These are phyloP conservation scores for Hafferia zeledoni DNA, from an alignment of 2,797 vertebrate genomes.

Conservation along the genomic window DNA sequence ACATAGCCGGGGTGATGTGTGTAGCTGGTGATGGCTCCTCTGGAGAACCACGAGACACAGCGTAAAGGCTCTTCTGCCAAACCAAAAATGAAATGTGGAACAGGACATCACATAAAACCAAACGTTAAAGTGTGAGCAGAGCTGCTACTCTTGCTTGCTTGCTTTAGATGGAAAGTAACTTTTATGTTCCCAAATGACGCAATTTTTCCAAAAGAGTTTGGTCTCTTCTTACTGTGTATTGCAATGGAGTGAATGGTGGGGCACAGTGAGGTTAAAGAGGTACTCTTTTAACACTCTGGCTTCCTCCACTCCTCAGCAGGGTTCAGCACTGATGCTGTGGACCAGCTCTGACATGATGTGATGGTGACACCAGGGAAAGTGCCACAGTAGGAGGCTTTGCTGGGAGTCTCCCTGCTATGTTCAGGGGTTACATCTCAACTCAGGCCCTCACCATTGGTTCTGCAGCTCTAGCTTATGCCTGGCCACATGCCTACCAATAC, in stretches of 20 bases:
- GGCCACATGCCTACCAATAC: fast-evolving
- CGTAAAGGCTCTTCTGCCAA: background rate
- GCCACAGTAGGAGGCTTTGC: fast-evolving
- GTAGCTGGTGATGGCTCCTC: background rate
- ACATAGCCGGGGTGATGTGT: too few relatives aligned
- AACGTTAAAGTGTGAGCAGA: background rate
- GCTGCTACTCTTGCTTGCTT: background rate
- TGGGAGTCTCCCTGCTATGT: background rate
- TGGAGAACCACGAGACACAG: background rate
- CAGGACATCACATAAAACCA: fast-evolving
- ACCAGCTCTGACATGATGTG: fast-evolving
- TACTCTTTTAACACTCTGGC: background rate
- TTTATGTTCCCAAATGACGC: background rate
- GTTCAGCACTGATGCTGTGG: background rate
- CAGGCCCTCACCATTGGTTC: background rate
- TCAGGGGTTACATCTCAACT: background rate
- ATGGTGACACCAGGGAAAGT: background rate
- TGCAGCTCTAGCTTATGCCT: background rate
- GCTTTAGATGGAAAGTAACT: background rate
- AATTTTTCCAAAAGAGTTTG: background rate
- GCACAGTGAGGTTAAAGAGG: background rate
- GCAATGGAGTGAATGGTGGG: background rate
- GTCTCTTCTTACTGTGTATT: background rate
- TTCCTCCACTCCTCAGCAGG: background rate
- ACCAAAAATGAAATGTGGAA: background rate